phyloP scores from a whole-genome alignment of 2,113 vertebrate species.

The Neogobius melanostomus region DNA sequence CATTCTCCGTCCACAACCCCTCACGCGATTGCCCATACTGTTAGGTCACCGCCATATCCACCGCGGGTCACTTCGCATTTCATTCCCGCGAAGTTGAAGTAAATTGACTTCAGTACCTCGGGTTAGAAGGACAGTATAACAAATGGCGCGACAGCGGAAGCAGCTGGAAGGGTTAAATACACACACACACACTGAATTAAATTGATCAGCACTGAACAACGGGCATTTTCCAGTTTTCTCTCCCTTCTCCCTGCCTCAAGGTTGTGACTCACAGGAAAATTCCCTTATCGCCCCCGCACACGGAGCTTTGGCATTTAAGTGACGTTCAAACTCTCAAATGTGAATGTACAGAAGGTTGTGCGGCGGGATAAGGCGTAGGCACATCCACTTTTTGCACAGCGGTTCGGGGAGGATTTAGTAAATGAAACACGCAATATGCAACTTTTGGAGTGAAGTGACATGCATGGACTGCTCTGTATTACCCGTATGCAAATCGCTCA shows the following conservation, averaged over 20 bases:
- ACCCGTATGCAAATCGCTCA: neutral
- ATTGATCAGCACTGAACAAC: constrained; percentile 38
- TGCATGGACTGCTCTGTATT: constrained; percentile 5
- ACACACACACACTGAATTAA: constrained; percentile 31
- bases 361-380: constrained; percentile 27
- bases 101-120: constrained; percentile 32
- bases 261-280: constrained; percentile 62
- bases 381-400: constrained; percentile 29
- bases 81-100: constrained; percentile 34
- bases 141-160: constrained; percentile 29
- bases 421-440: constrained; percentile 10
- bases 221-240: constrained; percentile 43
- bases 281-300: constrained; percentile 60
- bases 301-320: constrained; percentile 55
- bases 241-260: constrained; percentile 42
- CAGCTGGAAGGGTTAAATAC: constrained; percentile 56
- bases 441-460: constrained; percentile 4
- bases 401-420: constrained; percentile 33
- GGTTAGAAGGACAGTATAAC: constrained; percentile 40
- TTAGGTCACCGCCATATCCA: constrained; percentile 16
- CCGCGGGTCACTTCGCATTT: constrained; percentile 38
- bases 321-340: constrained; percentile 31
- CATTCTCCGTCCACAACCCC: constrained; percentile 36
- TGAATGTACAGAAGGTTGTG: constrained; percentile 43
- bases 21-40: constrained; percentile 19